A percentile compares a stretch with the other conserved stretches of the same genome.
Evolutionary conservation across 2,113 vertebrate genomes (phyloP).

Genomic region (Eublepharis macularius): DNA sequence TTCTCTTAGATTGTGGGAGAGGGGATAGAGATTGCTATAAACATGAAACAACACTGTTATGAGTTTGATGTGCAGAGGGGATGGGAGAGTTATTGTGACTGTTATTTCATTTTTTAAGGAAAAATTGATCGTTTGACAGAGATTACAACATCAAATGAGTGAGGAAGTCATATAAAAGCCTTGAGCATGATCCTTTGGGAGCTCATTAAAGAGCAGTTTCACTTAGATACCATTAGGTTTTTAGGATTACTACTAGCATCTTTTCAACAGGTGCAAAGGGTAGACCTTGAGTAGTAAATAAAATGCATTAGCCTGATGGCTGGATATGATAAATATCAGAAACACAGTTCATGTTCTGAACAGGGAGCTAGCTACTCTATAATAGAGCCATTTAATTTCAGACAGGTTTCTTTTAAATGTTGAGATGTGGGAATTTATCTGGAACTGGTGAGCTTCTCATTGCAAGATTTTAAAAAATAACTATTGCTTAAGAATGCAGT

Average conservation of each 20-base stretch:
- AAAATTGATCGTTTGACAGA: conserved; percentile 33
- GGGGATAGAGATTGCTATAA: neutral
- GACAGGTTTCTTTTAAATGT: conserved; percentile 1
- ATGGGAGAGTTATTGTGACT: conserved; percentile 11
- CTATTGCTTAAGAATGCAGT: conserved; percentile 19
- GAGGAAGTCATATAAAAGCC: conserved; percentile 34
- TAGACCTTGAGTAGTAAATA: conserved; percentile 43
- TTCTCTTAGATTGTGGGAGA: neutral
- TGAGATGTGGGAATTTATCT: conserved; percentile 10
- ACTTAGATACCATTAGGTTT: conserved; percentile 46
- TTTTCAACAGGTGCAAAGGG: conserved; percentile 13
- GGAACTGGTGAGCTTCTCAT: neutral
- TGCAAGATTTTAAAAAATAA: neutral
- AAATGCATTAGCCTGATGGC: neutral
- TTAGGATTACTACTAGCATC: conserved; percentile 34
- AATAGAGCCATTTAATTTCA: conserved; percentile 14
- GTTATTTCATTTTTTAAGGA: conserved; percentile 24
- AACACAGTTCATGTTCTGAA: neutral
- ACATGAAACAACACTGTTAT: neutral
- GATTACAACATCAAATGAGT: conserved; percentile 32
- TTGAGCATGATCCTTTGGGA: conserved; percentile 40
- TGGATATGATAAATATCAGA: conserved; percentile 7
- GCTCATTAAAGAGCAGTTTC: conserved; percentile 55
- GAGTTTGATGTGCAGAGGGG: neutral
- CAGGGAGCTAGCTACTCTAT: neutral